A percentile compares a stretch with the other conserved stretches of the same genome.
phyloP scores from a whole-genome alignment of 1,140 invertebrate genomes.

The Zaprionus nigranus region DNA sequence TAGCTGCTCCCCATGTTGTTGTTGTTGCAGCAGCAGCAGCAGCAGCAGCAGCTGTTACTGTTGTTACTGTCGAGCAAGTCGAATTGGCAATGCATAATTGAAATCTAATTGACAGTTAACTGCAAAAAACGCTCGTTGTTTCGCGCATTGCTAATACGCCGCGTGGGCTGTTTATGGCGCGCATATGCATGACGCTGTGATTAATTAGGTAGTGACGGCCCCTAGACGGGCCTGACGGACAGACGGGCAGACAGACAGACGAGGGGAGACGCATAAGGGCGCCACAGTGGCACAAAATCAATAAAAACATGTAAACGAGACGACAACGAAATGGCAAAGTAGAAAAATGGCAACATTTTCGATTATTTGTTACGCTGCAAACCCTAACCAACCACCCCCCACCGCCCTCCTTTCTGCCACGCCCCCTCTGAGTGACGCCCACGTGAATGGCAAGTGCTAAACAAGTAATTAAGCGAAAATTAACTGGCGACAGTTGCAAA shows the following conservation, averaged over 20 bases:
- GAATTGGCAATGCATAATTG: conserved; percentile 79
- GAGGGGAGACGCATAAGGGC: conserved; percentile 59
- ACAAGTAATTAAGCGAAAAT: conserved; percentile 77
- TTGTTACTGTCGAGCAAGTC: conserved; percentile 54
- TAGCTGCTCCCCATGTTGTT: conserved; percentile 12
- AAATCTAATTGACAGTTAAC: conserved; percentile 83
- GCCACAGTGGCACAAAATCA: conserved; percentile 73
- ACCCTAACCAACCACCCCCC: background rate
- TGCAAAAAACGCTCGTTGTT: conserved; percentile 42
- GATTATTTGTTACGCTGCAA: background rate
- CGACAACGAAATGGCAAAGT: conserved; percentile 51
- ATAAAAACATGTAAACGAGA: conserved; percentile 48
- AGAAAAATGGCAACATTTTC: conserved; percentile 15
- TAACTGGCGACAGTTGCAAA: conserved; percentile 71
- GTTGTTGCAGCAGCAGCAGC: too few species aligned
- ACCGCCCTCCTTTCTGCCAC: background rate
- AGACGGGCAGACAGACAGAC: background rate
- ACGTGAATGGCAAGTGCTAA: conserved; percentile 55
- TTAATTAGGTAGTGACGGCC: conserved; percentile 66
- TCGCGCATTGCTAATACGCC: conserved; percentile 68
- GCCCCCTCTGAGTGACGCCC: background rate
- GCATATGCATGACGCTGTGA: conserved; percentile 76
- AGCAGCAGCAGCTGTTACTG: background rate
- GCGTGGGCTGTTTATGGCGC: conserved; percentile 52
- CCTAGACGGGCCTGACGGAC: conserved; percentile 20